Evolutionary conservation across 2,797 vertebrate genomes (phyloP), one percentile per base, ranked within the genome.

Genomic region (Paratrypauchen microcephalus): DNA sequence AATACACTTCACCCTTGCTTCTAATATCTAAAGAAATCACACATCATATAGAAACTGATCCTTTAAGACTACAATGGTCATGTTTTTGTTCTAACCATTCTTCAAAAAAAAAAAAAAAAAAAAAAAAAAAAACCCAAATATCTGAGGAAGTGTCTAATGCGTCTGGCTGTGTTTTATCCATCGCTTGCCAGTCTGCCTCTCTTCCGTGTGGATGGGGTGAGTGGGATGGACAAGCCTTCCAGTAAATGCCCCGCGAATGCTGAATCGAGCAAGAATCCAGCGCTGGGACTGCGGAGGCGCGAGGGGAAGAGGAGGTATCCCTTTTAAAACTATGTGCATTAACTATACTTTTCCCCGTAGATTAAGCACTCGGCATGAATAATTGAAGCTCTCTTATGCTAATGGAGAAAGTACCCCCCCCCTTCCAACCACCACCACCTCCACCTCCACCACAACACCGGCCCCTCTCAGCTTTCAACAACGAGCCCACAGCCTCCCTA

Each of bases 301-400:
- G 58, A 93, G 94, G 96, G 93, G 94, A 78, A 83, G 71, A 83
- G 83, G 85, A 85, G 86, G 72, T 86, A 89, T 96, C 97, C 95
- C 96, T 97, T 97, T 98, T 95, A 96, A 96, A 98, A 97, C 96
- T 97, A 96, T 97, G 95, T 97, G 96, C 97, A 99, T 99, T 98
- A 98, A 97, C 96, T 96, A 95, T 97, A 96, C 95, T 97, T 97
- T 97, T 97, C 96, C 96, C 97, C 95, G 97, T 95, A 97, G 97
- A 97, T 97, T 96, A 95, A 95, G 96, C 95, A 96, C 95, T 96
- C 94, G 89, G 84, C 96, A 98, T 99, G 96, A 99, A 99, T 99
- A 97, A 99, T 99, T 99, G 97, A 99, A 94, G 94, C 95, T 94
- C 96, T 97, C 95, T 97, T 97, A 99, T 98, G 97, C 95, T 99